Base-by-base conservation (phyloP, 2,888 invertebrate species). In the Chrysodeixis includens region DNA sequence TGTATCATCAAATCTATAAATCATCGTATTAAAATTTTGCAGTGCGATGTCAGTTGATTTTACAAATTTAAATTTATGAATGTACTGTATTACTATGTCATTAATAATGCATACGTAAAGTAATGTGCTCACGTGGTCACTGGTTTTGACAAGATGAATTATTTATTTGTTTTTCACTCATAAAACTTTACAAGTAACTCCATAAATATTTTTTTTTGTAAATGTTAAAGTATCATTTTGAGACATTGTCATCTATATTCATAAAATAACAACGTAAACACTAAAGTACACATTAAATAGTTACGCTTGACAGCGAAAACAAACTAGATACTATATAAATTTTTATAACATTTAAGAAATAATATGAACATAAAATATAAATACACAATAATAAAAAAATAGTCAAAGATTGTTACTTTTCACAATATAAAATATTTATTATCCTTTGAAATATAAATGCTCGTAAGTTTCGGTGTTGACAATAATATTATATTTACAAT, bases 31-130 rank as follows among this genome's bases (percentile, higher is more conserved):
- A 69, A 67, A 71, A n/a, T 40, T 78, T 78, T 81, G 89, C 89
- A 82, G 72, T 78, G 90, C 89, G 89, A 89, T 81, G 72, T 77
- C 52, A 58, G 66, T 74, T 81, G 61, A 69, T 67, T 71, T 69
- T 66, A 70, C 63, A 56, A 56, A 59, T 69, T 59, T 56, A 59
- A 53, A 55, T 66, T 59, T 59, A 56, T 67, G 9, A 63, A 66
- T 70, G 55, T 74, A 69, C 62, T 69, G 61, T 57, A 53, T 55
- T 60, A 74, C 62, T 65, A 62, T 74, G 65, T 60, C 30, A 60
- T 64, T 62, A 71, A 68, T 69, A 69, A 62, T 71, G 64, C 62
- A 74, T 66, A 61, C 56, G 49, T 62, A 67, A 60, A 65, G 68
- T 84, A 79, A 79, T 80, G 81, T 83, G 71, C 71, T 76, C 66